A percentile compares a stretch with the other conserved stretches of the same genome.
Conservation (phyloP, 1,140 invertebrate species). For the Neomicropteryx cornuta region DNA sequence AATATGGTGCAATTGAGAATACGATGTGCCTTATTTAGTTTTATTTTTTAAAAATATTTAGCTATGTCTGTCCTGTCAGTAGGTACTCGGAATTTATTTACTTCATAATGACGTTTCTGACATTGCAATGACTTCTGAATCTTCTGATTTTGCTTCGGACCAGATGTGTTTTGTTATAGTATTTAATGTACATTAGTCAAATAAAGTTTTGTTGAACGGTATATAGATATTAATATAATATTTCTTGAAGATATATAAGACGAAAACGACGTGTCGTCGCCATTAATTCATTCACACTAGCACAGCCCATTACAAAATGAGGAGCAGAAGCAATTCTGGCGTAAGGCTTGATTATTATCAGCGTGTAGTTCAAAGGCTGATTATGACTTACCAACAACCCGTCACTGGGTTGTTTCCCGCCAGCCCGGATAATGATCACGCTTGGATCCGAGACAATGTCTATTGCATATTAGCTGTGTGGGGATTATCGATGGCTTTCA, state of each 20-base stretch:
- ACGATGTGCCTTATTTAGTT: neutral
- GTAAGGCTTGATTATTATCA: constrained; percentile 93
- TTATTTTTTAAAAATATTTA: neutral
- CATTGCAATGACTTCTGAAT: neutral
- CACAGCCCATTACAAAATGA: constrained; percentile 48
- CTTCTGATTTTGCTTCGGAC: neutral
- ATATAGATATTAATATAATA: neutral
- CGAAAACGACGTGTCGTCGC: neutral
- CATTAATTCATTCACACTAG: neutral
- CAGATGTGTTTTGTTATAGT: too few relatives aligned
- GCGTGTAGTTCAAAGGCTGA: constrained; percentile 80
- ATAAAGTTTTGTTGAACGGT: neutral
- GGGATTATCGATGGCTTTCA: constrained; percentile 96
- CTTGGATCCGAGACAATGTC: constrained; percentile 97
- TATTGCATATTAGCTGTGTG: constrained; percentile 96
- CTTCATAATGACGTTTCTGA: neutral
- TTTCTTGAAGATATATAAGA: neutral
- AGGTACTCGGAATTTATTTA: neutral
- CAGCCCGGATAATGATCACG: constrained; percentile 78
- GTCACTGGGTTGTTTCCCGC: constrained; percentile 88
- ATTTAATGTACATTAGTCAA: neutral
- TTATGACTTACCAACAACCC: constrained; percentile 88
- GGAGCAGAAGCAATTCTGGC: constrained; percentile 88
- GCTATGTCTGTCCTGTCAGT: neutral
- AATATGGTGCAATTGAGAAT: too few relatives aligned